Base-by-base conservation (phyloP, 1,140 invertebrate species). In the Habropoda laboriosa region DNA sequence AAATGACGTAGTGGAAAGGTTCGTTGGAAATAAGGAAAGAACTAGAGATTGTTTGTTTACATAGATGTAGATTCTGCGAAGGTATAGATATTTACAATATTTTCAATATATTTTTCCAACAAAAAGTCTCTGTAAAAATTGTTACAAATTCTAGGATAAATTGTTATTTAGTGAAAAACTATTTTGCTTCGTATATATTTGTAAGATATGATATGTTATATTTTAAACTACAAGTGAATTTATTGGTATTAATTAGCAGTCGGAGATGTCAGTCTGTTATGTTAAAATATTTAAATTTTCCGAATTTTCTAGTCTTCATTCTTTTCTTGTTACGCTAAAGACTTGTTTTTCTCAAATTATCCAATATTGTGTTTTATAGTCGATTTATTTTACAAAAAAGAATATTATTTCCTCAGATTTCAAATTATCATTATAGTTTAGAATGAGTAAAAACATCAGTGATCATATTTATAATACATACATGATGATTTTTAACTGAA, bases 271-370 rank as follows among this genome's bases (percentile, higher is more conserved):
- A 86, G 81, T 81, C 55, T 58, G 21, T 84, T 86, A 74, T 81
- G 87, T 88, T 87, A 74, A 77, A 64, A 83, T 58, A 42, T 82
- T 86, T 85, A 58, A 82, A 74, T 82, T 88, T 81, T 63, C 63
- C 67, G 51, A 81, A 83, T 75, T 79, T 78, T 89, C 81, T 89
- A 82, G 57, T 73, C 88, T 90, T 87, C 66, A 76, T 87, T 79
- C 89, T 80, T 83, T 79, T 89, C 81, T 83, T 64, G 30, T 86
- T 72, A 12, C 7, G 71, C 49, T 55, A 5, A 18, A 73, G 57
- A 38, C 35, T 73, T 80, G 10, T 84, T 71, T n/a, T n/a, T 72
- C 45, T 53, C 27, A 74, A 51, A 75, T 70, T 72, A 83, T 55
- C 32, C 35, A 67, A 83, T 49, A 60, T 58, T 86, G 24, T 49